Base-by-base conservation (phyloP, 2,113 vertebrate species). In the Daubentonia madagascariensis region DNA sequence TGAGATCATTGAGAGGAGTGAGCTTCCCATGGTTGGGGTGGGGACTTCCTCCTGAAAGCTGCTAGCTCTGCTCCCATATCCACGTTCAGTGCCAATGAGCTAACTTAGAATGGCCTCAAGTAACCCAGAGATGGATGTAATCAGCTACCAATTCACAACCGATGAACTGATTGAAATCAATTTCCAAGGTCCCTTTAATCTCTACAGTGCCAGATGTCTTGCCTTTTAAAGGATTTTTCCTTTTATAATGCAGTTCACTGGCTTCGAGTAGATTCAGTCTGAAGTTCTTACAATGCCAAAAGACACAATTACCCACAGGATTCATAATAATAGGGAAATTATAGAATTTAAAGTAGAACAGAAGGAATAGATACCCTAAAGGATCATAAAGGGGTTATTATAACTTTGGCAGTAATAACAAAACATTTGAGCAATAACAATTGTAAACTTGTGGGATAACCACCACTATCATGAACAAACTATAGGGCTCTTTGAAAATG, bases 221-320 rank as follows among this genome's bases (percentile, higher is more conserved):
- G 67, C 68, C 72, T 73, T 95, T 68, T 54, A n/a, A 48, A 87
- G 81, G n/a, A 20, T 20, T 32, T 57, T 90, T 72, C 16, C 6
- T 32, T 54, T 78, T 59, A 40, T 54, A 75, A 52, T 89, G 37
- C 28, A 81, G 76, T 37, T 80, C 70, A 35, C 57, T 85, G 57
- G 32, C 89, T 93, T 93, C 59, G 13, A 85, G 59, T 54, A 85
- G 54, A 52, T 88, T 61, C 35, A 63, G 63, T 50, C 50, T 59
- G 35, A 88, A 80, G 40, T 89, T 95, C 73, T 88, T 81, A 70
- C 35, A 85, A 16, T 72, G 54, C 94, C 89, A 65, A 86, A 88
- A 97, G 86, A 48, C 50, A 91, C 81, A 83, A 67, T 94, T 89
- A 89, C 50, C 83, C 86, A 93, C 59, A 80, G 92, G 76, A 97